Conservation (phyloP, 1,140 invertebrate species). For the Agrypnia vestita region DNA sequence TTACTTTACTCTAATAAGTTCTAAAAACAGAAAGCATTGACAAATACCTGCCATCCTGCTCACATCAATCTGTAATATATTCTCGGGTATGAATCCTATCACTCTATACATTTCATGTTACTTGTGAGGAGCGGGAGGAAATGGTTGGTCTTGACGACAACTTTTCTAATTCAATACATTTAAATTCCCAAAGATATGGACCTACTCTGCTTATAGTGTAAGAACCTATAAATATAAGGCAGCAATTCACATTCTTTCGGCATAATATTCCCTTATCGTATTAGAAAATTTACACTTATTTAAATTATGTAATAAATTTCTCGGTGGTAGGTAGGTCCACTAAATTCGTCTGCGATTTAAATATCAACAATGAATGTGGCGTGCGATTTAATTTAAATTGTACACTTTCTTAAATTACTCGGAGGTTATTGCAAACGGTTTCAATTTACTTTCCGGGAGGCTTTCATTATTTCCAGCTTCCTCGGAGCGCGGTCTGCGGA, state of each 20-base stretch:
- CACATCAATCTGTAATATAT: too few species aligned
- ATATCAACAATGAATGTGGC: conserved; percentile 38
- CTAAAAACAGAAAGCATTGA: too few species aligned
- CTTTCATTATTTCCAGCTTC: conserved; percentile 51
- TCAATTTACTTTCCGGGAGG: conserved; percentile 48
- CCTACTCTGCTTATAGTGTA: too few species aligned
- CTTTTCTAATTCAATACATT: too few species aligned
- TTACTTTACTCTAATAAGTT: too few species aligned
- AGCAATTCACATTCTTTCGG: background rate
- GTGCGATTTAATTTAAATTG: conserved; percentile 44
- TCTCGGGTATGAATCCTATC: too few species aligned
- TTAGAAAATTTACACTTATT: background rate
- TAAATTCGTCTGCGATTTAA: conserved; percentile 40
- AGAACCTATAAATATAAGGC: too few species aligned
- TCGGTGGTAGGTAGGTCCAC: background rate
- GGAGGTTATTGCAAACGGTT: conserved; percentile 39
- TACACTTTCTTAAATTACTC: conserved; percentile 46
- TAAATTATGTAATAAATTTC: conserved; percentile 12
- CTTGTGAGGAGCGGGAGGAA: too few species aligned
- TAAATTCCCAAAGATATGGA: too few species aligned
- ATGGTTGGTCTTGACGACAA: too few species aligned
- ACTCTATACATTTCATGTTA: too few species aligned
- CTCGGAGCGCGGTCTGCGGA: conserved; percentile 41
- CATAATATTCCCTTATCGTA: background rate
- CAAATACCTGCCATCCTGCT: too few species aligned